Conservation (phyloP, 2,797 vertebrate species). For the Periparus ater region DNA sequence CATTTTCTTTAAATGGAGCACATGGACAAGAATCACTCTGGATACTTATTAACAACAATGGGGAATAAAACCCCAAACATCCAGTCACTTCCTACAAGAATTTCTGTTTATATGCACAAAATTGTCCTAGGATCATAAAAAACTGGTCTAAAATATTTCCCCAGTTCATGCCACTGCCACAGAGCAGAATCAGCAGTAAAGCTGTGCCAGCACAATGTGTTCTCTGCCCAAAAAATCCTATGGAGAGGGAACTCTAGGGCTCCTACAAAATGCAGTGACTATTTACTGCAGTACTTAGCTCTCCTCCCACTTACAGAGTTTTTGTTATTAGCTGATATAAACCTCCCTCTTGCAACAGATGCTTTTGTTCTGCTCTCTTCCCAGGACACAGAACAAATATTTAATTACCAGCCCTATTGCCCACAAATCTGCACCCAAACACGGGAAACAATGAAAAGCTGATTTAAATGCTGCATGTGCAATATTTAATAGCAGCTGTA, state of each 20-base stretch:
- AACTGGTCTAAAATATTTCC: neutral
- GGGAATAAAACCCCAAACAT: neutral
- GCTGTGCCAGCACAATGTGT: neutral
- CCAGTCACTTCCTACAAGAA: neutral
- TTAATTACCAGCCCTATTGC: neutral
- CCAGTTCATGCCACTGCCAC: neutral
- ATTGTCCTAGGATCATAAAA: neutral
- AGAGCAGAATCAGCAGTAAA: neutral
- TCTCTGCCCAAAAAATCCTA: neutral
- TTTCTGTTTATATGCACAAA: neutral
- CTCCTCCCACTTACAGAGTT: neutral
- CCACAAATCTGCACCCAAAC: neutral
- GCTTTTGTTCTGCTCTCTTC: neutral
- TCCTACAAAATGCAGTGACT: neutral
- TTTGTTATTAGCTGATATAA: neutral
- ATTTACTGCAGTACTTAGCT: neutral
- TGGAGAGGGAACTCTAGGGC: accelerated
- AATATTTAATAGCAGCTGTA: neutral
- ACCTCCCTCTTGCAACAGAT: neutral
- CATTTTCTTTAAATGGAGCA: neutral
- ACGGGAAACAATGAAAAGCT: neutral
- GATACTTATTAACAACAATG: neutral
- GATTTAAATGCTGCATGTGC: neutral
- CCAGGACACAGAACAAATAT: neutral
- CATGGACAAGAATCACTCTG: neutral